Conservation (phyloP, 2,113 vertebrate species). For the Cryptoleucopteryx plumbea region DNA sequence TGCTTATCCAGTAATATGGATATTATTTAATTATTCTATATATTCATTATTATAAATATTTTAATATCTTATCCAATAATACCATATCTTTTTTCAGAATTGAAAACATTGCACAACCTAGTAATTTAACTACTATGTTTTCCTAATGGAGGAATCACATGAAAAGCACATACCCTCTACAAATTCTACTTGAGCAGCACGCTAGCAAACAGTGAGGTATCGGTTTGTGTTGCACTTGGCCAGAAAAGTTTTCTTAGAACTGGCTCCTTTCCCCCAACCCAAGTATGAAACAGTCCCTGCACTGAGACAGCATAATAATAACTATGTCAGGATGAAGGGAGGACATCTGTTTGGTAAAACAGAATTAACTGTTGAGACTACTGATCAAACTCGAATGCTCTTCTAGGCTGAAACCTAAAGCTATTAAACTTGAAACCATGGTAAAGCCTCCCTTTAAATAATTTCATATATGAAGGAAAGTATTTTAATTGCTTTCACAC, state of each 20-base stretch:
- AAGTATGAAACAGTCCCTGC: background rate
- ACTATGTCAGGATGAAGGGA: background rate
- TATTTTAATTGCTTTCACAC: background rate
- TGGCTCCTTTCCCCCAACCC: background rate
- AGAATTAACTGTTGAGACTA: background rate
- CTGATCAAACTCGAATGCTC: background rate
- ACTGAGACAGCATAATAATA: background rate
- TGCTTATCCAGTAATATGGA: background rate
- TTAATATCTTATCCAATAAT: background rate
- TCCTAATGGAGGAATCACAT: background rate
- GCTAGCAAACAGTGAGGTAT: background rate
- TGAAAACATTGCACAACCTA: background rate
- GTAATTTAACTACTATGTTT: background rate
- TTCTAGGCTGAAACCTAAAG: background rate
- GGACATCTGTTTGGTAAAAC: background rate
- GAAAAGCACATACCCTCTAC: background rate
- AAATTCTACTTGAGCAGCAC: background rate
- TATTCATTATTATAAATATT: background rate
- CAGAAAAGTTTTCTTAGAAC: background rate
- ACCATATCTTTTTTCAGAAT: background rate
- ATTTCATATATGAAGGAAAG: background rate
- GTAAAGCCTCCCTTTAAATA: background rate
- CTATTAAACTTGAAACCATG: background rate
- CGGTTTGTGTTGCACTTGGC: background rate
- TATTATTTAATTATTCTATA: background rate